Base-by-base conservation (phyloP, 2,888 invertebrate species). In the Capitulum mitella region DNA sequence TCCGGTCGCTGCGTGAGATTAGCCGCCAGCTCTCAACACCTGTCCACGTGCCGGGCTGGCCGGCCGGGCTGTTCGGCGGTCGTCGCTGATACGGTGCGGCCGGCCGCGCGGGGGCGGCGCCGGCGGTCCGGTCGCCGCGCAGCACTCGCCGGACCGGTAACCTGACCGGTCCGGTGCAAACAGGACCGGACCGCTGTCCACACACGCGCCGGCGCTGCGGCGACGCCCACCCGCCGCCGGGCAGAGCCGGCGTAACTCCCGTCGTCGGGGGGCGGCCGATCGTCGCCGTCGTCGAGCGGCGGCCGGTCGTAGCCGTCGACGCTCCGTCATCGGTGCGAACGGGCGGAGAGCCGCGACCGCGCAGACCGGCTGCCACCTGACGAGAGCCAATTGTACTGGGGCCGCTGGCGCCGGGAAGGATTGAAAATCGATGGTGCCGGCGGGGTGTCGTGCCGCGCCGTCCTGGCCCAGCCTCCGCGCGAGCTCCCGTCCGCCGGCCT, bases 391-490 rank as follows among this genome's bases (percentile, higher is more conserved):
- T n/a, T n/a, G n/a, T n/a, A n/a, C n/a, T n/a, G n/a, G n/a, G n/a
- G n/a, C n/a, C n/a, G n/a, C n/a, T n/a, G 61, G 12, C 61, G 32
- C 32, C 32, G 61, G 51, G 8, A 16, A 61, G 61, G 61, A 61
- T 61, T 61, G 61, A 61, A 61, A 61, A 61, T 61, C 61, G 61
- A 61, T 61, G 61, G n/a, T 6, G 54, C n/a, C 5, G n/a, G 54
- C 22, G 22, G n/a, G 3, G 54, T 26, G 54, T 6, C 22, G 54
- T 3, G 54, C 26, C n/a, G n/a, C 3, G 54, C 5, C 16, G 54
- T 26, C 3, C 51, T 51, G 51, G 19, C 22, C 19, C n/a, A 54
- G 54, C n/a, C 54, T 54, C 54, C 51, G 51, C n/a, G 43, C 54
- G 54, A 3, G n/a, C 22, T 3, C 6, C n/a, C 10, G n/a, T 54